Base-by-base conservation (phyloP, 2,888 invertebrate genomes). In the Drosophila neotestacea region DNA sequence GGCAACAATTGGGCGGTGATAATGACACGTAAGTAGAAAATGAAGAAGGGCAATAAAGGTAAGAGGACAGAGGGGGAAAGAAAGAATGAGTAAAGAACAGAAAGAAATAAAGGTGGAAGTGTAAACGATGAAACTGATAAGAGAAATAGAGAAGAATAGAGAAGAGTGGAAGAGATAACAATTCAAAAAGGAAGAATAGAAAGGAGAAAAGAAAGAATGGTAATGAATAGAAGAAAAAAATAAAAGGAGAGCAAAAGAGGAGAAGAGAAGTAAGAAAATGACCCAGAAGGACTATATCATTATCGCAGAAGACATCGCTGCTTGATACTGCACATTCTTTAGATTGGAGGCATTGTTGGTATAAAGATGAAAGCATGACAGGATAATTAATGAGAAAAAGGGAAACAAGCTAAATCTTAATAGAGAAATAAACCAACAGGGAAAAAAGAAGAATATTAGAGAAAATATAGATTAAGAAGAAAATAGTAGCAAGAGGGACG, bases 1-100 rank as follows among this genome's bases (percentile, higher is more conserved):
- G 92, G 93, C 62, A 89, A 79, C 56, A 89, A 91, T 70, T 92
- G 92, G 92, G 85, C 91, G 32, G 90, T 91, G 52, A 91, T 92
- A 69, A 79, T 92, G 51, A 91, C 92, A 72, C 75, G 92, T 92
- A 85, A 91, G 89, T 90, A 51, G 27, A 3, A n/a, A 48, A 30
- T 0, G 4, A 28, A 4, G n/a, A 22, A 22, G 13, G 5, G 11
- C 4, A 42, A 22, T 22, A 22, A 22, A 22, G 22, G 22, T 22
- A 22, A 22, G 3, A 22, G 22, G n/a, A 36, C 7, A 2, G 28
- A 34, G 5, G 4, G 16, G 11, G 3, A 22, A 22, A 22, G 22
- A 2, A 22, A 3, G 22, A 22, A 22, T 22, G 5, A 39, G 36
- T 10, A n/a, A 39, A 58, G 6, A 4, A n/a, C 10, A 10, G 7